Base-by-base conservation (phyloP, 1,140 invertebrate genomes). In the Oryzaephilus surinamensis region DNA sequence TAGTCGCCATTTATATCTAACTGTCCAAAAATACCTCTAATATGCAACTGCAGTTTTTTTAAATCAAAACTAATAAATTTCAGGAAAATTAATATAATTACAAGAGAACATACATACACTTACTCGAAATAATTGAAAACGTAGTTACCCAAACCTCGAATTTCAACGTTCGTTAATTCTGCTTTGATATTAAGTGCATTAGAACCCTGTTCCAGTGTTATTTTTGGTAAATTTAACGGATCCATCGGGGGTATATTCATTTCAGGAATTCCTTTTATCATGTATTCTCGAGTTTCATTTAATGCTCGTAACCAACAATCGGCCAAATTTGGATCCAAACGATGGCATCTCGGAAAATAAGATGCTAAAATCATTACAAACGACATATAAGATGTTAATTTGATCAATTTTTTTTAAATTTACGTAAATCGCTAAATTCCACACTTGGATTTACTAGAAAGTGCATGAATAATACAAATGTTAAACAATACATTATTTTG, bases 241-340 rank as follows among this genome's bases (percentile, higher is more conserved):
- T 83, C 79, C 16, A 79, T 45, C 0, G 74, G 52, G 0, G 78
- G 79, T 2, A 81, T 53, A 41, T 73, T 73, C 10, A 80, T 59
- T 41, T 76, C 69, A 0, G 74, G 72, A 8, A 80, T 74, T 4
- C 79, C 79, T 24, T 72, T 69, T 1, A 64, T 50, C 4, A 81
- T 54, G 24, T 69, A 65, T 0, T 76, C 73, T 23, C 66, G 70
- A 19, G 77, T 51, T 2, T 57, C 57, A 42, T 78, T 69, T 2
- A 81, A 53, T 30, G 71, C 67, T 26, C 73, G 58, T 17, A 73
- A 20, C 1, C 79, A 50, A 43, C 77, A 80, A 49, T 71, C 71
- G 35, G 69, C 65, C 28, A 72, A 71, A 32, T 74, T 55, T 6
- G 74, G 70, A 54, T 80, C 72, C 12, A 51, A 71, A 28, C 64